Base-by-base conservation (phyloP, 1,140 invertebrate species). In the Gonatopus flavifemur region DNA sequence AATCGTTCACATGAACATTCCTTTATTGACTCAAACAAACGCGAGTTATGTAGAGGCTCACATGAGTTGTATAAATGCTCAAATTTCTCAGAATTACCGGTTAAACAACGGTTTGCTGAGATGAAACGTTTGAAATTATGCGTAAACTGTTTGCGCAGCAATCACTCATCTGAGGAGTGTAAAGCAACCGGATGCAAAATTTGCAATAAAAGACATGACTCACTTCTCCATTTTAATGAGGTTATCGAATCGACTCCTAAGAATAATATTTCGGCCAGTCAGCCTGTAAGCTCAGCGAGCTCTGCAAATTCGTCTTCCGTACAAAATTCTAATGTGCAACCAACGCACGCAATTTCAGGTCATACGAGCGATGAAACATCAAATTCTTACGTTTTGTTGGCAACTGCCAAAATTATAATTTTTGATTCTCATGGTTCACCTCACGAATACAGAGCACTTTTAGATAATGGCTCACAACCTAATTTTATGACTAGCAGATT, bases 381-480 rank as follows among this genome's bases (percentile, higher is more conserved):
- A n/a, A n/a, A n/a, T n/a, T n/a, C n/a, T n/a, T n/a, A n/a, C n/a
- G n/a, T n/a, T n/a, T n/a, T 55, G n/a, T 15, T 58, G 15, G 49
- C 56, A 3, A 61, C 52, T 19, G 55, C 55, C 1, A 20, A 40
- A 18, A 28, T 57, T 19, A 16, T 57, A 6, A 32, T 57, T 16
- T n/a, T 21, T 10, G 42, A 57, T 44, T 18, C 8, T 0, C 32
- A 44, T 32, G 46, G 49, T 8, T 32, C 53, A n/a, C 35, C 21
- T n/a, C 24, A 49, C 7, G 40, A 15, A 9, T 52, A 46, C 25
- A 20, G 55, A 41, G 58, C 45, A 10, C 25, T 57, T 20, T 25
- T 57, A 13, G 55, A 57, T 21, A 3, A 47, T n/a, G 59, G 52
- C 3, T 52, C 55, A 15, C 55, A 62, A 41, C 46, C 49, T 0